Conservation (phyloP, 2,888 invertebrate genomes). For the Anarsia innoxiella region DNA sequence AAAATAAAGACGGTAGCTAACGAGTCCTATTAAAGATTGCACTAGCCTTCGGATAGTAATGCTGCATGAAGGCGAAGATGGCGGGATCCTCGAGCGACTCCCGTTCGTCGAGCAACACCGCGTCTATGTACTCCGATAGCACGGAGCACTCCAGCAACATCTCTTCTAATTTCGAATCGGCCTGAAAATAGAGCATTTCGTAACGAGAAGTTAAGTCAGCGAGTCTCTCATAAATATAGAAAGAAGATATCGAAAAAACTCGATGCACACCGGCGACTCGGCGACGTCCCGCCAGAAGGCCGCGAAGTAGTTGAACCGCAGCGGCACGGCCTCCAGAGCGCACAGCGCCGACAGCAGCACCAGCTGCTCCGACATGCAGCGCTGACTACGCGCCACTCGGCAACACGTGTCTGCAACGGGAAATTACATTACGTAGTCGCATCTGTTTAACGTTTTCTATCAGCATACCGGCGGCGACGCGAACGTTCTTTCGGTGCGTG, state of each 20-base stretch:
- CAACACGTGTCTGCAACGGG: slow-evolving; percentile 72
- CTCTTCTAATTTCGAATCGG: slow-evolving; percentile 87
- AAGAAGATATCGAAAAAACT: background rate
- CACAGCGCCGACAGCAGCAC: slow-evolving; percentile 91
- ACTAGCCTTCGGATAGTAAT: slow-evolving; percentile 90
- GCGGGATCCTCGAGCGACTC: slow-evolving; percentile 87
- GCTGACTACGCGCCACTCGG: slow-evolving; percentile 91
- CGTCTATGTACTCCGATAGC: slow-evolving; percentile 92
- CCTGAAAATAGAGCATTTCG: slow-evolving; percentile 51
- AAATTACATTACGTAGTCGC: background rate
- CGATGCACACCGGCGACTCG: slow-evolving; percentile 73
- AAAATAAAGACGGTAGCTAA: background rate
- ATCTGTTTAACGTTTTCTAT: too few relatives aligned
- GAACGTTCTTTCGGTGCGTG: too few relatives aligned
- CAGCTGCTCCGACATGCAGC: slow-evolving; percentile 89
- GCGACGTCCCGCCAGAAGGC: slow-evolving; percentile 94
- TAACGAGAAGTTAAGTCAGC: background rate
- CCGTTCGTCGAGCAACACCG: slow-evolving; percentile 91
- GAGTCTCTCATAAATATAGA: background rate
- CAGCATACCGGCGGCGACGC: too few relatives aligned
- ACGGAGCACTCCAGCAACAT: slow-evolving; percentile 88
- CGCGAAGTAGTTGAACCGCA: slow-evolving; percentile 92
- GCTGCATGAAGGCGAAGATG: slow-evolving; percentile 90
- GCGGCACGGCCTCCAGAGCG: slow-evolving; percentile 91
- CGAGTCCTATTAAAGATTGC: background rate